Percentiles rank a stretch among this genome's conserved stretches.
phyloP scores from a whole-genome alignment of 2,888 invertebrate genomes.

The Tiphia femorata region DNA sequence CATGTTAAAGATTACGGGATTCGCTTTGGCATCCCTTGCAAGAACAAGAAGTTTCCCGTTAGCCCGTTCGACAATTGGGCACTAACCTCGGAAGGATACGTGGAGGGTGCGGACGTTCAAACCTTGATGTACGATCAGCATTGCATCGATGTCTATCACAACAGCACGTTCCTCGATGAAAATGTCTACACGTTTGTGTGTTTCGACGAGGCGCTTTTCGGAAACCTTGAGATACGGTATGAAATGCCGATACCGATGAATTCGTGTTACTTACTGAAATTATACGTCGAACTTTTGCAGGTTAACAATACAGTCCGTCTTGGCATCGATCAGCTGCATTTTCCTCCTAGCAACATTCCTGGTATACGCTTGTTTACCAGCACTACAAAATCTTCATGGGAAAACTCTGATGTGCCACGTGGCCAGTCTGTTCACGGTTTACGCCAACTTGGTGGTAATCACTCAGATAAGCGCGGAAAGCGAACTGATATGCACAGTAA shows the following conservation, averaged over 20 bases:
- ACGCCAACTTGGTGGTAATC: slow-evolving; percentile 73
- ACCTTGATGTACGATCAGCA: slow-evolving; percentile 49
- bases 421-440: slow-evolving; percentile 76
- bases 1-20: slow-evolving; percentile 56
- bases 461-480: slow-evolving; percentile 30
- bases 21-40: slow-evolving; percentile 49
- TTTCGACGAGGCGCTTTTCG: slow-evolving; percentile 42
- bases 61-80: slow-evolving; percentile 44
- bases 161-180: slow-evolving; percentile 12
- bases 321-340: slow-evolving; percentile 74
- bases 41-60: slow-evolving; percentile 38
- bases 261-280: no score
- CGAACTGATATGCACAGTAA: no score
- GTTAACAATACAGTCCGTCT: slow-evolving; percentile 44
- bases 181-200: slow-evolving; percentile 53
- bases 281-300: slow-evolving; percentile 31
- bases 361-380: slow-evolving; percentile 77
- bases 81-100: slow-evolving; percentile 48
- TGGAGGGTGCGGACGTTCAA: slow-evolving; percentile 29
- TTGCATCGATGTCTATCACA: slow-evolving; percentile 58
- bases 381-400: slow-evolving; percentile 80
- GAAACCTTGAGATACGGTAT: slow-evolving; percentile 23
- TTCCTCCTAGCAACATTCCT: slow-evolving; percentile 77
- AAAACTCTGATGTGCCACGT: slow-evolving; percentile 81
- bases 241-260: not conserved